Evolutionary conservation across 2,888 invertebrate genomes (phyloP).

Genomic region (Campoletis raptor): DNA sequence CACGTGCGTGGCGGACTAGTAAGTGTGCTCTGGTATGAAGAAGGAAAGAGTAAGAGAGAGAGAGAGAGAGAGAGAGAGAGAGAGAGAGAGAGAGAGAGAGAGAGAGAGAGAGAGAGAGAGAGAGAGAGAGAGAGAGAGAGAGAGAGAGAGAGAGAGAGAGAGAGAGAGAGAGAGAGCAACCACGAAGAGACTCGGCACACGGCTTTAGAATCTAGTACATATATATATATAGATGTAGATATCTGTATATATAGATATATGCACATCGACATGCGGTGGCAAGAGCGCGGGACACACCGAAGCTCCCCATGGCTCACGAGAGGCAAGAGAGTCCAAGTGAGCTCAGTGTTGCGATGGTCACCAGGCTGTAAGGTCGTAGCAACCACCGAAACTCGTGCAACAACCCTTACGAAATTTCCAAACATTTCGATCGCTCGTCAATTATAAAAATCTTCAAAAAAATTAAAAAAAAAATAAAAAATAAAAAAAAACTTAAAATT

Average conservation of each 20-base stretch:
- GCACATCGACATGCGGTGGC: slow-evolving; percentile 34
- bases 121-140: slow-evolving; percentile 14
- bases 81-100: slow-evolving; percentile 11
- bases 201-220: slow-evolving; percentile 31
- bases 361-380: slow-evolving; percentile 78
- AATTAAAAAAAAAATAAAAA: background rate
- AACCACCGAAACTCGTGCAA: slow-evolving; percentile 62
- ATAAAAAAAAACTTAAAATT: background rate
- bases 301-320: slow-evolving; percentile 78
- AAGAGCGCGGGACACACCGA: slow-evolving; percentile 70
- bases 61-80: slow-evolving; percentile 11
- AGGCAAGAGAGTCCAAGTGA: slow-evolving; percentile 69
- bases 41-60: slow-evolving; percentile 9
- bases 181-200: slow-evolving; percentile 40
- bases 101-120: slow-evolving; percentile 8
- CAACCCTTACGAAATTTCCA: background rate
- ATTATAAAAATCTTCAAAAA: background rate
- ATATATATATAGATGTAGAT: slow-evolving; percentile 8
- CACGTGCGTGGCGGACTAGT: slow-evolving; percentile 71
- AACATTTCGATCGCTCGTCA: background rate
- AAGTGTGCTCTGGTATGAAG: slow-evolving; percentile 65
- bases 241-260: slow-evolving; percentile 17
- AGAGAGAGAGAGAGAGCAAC: slow-evolving; percentile 61
- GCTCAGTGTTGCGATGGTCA: slow-evolving; percentile 84
- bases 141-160: slow-evolving; percentile 34